Percentiles rank a stretch among this genome's conserved stretches.
These are phyloP conservation scores for Buteo buteo DNA, from an alignment of 2,113 vertebrate species.

Conservation along the genomic window DNA sequence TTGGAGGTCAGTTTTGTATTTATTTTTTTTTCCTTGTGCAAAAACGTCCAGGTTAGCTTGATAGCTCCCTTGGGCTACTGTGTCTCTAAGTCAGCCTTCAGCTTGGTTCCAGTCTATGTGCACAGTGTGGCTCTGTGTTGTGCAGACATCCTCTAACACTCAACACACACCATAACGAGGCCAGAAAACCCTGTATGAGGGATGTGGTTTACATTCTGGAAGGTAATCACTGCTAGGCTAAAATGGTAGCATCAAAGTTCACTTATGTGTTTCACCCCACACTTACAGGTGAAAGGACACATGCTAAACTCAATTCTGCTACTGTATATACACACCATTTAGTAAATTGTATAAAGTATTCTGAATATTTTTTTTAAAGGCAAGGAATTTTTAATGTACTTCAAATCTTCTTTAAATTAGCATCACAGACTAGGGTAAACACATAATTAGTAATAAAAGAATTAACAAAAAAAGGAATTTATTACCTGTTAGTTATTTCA, in stretches of 20 bases:
- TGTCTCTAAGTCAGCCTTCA: background rate
- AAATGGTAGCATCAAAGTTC: background rate
- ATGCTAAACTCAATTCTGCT: background rate
- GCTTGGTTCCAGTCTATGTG: background rate
- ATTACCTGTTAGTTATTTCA: background rate
- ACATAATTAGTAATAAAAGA: background rate
- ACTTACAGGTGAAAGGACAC: background rate
- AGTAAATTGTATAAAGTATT: background rate
- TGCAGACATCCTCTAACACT: background rate
- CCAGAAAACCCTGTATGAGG: background rate
- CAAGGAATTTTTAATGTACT: background rate
- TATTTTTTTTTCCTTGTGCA: background rate
- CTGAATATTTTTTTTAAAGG: background rate
- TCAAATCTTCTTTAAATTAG: background rate
- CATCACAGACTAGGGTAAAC: background rate
- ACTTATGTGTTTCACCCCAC: background rate
- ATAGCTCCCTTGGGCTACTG: background rate
- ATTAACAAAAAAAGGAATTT: background rate
- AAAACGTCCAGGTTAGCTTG: background rate
- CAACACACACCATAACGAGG: accelerated
- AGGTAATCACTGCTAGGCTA: background rate
- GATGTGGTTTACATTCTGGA: background rate
- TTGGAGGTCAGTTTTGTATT: background rate
- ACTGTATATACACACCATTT: background rate
- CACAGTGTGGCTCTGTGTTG: background rate